Evolutionary conservation across 2,113 vertebrate species (phyloP).

Genomic region (Gymnarchus niloticus): DNA sequence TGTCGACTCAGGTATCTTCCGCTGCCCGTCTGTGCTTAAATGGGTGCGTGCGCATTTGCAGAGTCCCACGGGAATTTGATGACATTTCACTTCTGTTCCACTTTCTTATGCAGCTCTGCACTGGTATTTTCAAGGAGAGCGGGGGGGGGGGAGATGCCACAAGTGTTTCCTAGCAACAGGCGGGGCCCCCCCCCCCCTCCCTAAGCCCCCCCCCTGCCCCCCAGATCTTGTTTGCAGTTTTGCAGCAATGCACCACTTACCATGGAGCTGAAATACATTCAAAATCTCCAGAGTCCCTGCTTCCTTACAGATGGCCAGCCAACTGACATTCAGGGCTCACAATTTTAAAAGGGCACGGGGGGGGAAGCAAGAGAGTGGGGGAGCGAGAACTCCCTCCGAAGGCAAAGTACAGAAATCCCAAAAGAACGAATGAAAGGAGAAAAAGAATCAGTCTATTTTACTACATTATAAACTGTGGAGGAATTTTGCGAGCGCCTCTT

Average conservation of each 20-base stretch:
- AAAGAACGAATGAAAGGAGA: constrained; percentile 22
- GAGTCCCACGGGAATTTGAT: constrained; percentile 7
- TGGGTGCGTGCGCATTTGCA: not conserved
- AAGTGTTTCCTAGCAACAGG: constrained; percentile 75
- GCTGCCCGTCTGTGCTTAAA: not conserved
- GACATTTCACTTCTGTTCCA: constrained; percentile 21
- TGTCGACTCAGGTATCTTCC: not conserved
- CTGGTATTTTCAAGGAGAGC: constrained; percentile 14
- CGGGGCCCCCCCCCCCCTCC: constrained; percentile 30
- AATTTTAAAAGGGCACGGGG: constrained; percentile 29
- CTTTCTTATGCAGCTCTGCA: not conserved
- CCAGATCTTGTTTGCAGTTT: constrained; percentile 27
- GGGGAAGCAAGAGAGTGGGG: not conserved
- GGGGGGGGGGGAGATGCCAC: constrained; percentile 52
- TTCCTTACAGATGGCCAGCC: constrained; percentile 20
- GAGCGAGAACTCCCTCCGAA: constrained; percentile 29
- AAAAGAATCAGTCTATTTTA: constrained; percentile 30
- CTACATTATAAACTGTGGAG: constrained; percentile 21
- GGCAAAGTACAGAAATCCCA: constrained; percentile 24
- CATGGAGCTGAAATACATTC: constrained; percentile 58
- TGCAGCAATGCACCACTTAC: constrained; percentile 66
- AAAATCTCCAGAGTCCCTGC: constrained; percentile 42
- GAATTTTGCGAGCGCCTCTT: constrained; percentile 21
- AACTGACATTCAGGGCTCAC: constrained; percentile 44
- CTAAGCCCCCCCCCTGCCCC: not conserved